Evolutionary conservation across 2,888 invertebrate species (phyloP).

Genomic region (Leptothorax acervorum): DNA sequence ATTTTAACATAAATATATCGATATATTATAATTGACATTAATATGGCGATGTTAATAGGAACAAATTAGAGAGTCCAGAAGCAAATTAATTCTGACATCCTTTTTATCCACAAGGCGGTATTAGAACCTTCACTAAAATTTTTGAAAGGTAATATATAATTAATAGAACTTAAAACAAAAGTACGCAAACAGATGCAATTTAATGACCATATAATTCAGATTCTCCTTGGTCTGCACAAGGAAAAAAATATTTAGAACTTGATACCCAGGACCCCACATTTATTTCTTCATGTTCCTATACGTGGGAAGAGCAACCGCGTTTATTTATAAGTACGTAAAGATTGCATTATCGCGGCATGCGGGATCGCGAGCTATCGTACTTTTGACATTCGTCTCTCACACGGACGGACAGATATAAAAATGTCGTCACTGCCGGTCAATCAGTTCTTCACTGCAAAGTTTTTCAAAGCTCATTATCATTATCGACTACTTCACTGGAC

Average conservation of each 20-base stretch:
- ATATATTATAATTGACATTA: not conserved
- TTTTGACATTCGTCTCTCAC: constrained; percentile 27
- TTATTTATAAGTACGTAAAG: not conserved
- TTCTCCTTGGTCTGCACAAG: not conserved
- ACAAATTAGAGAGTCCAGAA: not conserved
- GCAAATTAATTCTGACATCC: not conserved
- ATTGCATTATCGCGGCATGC: constrained; percentile 21
- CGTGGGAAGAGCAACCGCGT: not conserved
- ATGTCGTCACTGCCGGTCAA: constrained; percentile 3
- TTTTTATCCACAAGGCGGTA: not conserved
- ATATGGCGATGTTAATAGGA: not conserved
- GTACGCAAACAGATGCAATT: not conserved
- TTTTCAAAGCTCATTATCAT: constrained; percentile 14
- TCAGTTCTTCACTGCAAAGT: constrained; percentile 16
- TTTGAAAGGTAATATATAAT: not conserved
- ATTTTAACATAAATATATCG: not conserved
- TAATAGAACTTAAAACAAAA: not conserved
- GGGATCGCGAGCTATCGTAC: constrained; percentile 1
- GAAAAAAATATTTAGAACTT: not conserved
- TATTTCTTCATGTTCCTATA: not conserved
- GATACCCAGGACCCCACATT: not conserved
- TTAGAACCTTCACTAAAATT: not conserved
- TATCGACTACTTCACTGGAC: not conserved
- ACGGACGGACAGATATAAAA: constrained; percentile 32
- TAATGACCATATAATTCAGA: not conserved